Base-by-base conservation (phyloP, 2,888 invertebrate species). In the Lithosia quadra region DNA sequence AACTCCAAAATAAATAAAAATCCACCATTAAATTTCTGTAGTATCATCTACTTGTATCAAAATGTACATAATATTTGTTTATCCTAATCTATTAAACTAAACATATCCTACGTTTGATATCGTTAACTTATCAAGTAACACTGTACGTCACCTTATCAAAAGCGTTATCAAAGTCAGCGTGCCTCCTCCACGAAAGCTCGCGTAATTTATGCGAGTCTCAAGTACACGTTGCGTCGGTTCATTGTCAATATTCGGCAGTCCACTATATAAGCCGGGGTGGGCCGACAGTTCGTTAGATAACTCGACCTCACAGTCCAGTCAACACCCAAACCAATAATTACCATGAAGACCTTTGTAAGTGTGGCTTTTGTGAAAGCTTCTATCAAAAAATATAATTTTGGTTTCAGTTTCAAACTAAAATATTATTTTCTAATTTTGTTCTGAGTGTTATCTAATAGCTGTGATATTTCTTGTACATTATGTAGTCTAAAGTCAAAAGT, bases 271-370 rank as follows among this genome's bases (percentile, higher is more conserved):
- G 88, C 85, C 63, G 71, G 71, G 70, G 65, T 71, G 69, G 75
- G 73, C 69, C 77, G 79, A 68, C 77, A 64, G 67, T 77, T 86
- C 80, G 86, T 91, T 93, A 94, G 92, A 94, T 88, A 88, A 88
- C 87, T 86, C 86, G 80, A 76, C 84, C 86, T 82, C 79, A 69
- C 84, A 78, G 83, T 76, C 75, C 76, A 67, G 79, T 75, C 72
- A 80, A 78, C 78, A 85, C 84, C 76, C 69, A 75, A 77, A 86
- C 71, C 65, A 66, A 72, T 67, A 57, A 84, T 73, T 83, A 91
- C 78, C 85, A 93, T 94, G 94, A 90, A 93, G 90, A 86, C 82
- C 86, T 86, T 94, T 85, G 94, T 94, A 89, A 94, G 94, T 93
- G 67, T 65, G 67, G 34, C 36, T 24, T 59, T 62, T 36, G 11